These are phyloP conservation scores for Euphonia xanthogaster DNA, from an alignment of 2,797 vertebrate species.

Conservation along the genomic window DNA sequence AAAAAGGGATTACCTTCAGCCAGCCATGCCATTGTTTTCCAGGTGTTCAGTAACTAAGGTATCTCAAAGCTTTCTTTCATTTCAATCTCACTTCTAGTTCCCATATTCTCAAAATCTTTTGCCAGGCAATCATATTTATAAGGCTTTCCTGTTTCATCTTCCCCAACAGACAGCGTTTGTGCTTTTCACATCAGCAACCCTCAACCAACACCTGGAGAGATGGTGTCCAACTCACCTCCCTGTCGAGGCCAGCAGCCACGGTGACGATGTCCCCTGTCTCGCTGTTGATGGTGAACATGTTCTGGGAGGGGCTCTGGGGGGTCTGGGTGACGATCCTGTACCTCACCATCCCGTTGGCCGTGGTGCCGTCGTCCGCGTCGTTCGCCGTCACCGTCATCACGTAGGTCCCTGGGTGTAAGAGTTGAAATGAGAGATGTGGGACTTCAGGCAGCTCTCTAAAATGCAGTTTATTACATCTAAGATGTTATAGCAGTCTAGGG, in stretches of 20 bases:
- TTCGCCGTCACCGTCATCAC: constrained; percentile 94
- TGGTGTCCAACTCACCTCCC: constrained; percentile 81
- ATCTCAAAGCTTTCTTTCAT: too few relatives aligned
- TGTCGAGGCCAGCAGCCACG: constrained; percentile 91
- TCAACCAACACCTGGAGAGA: rapidly evolving
- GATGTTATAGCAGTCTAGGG: too few relatives aligned
- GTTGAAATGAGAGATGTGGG: too few relatives aligned
- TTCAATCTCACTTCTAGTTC: too few relatives aligned
- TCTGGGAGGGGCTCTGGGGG: constrained; percentile 92
- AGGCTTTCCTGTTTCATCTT: too few relatives aligned
- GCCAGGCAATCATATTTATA: too few relatives aligned
- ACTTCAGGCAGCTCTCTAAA: too few relatives aligned
- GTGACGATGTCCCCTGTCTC: constrained; percentile 94
- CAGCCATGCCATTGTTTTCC: too few relatives aligned
- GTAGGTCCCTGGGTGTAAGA: constrained; percentile 82
- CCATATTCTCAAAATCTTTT: too few relatives aligned
- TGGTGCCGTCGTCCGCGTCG: constrained; percentile 90
- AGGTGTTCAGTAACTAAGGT: too few relatives aligned
- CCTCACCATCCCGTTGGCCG: constrained; percentile 93
- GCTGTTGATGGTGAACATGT: constrained; percentile 97
- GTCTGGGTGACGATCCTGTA: constrained; percentile 92
- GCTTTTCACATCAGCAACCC: neutral
- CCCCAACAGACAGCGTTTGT: neutral
- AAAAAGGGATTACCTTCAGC: too few relatives aligned
- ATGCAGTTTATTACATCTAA: too few relatives aligned